These are phyloP conservation scores for Stenodera caucasica DNA, from an alignment of 2,888 invertebrate species.

Conservation along the genomic window DNA sequence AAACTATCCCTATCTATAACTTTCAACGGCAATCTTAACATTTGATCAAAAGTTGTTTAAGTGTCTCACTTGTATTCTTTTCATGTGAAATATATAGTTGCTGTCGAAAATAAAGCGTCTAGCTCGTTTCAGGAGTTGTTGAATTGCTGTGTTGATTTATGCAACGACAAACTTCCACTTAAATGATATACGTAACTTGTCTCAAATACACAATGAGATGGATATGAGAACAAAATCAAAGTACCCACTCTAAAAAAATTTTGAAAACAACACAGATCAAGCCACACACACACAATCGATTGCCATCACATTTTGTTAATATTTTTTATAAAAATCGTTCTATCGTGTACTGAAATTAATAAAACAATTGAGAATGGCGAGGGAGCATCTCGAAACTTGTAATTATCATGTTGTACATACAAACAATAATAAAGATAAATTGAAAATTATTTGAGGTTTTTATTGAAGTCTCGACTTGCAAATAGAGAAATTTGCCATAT, in stretches of 20 bases:
- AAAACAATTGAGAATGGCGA: background rate
- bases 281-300: background rate
- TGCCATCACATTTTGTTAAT: slow-evolving; percentile 28
- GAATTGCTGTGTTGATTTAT: slow-evolving; percentile 16
- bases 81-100: slow-evolving; percentile 8
- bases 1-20: slow-evolving; percentile 9
- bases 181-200: slow-evolving; percentile 5
- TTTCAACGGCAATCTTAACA: slow-evolving; percentile 19
- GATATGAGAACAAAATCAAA: slow-evolving; percentile 19
- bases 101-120: slow-evolving; percentile 2
- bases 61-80: slow-evolving; percentile 8
- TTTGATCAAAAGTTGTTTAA: slow-evolving; percentile 13
- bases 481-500: too few species aligned
- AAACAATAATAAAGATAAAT: slow-evolving; percentile 35
- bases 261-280: background rate
- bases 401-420: slow-evolving; percentile 43
- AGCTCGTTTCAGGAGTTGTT: slow-evolving; percentile 1
- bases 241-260: too few species aligned
- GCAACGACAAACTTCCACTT: slow-evolving; percentile 25
- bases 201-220: slow-evolving; percentile 8
- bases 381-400: slow-evolving; percentile 32
- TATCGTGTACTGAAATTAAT: slow-evolving; percentile 26
- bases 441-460: slow-evolving; percentile 32
- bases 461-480: background rate
- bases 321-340: slow-evolving; percentile 35